Base-by-base conservation (phyloP, 1,140 invertebrate species). In the Brevipalpus yothersi region DNA sequence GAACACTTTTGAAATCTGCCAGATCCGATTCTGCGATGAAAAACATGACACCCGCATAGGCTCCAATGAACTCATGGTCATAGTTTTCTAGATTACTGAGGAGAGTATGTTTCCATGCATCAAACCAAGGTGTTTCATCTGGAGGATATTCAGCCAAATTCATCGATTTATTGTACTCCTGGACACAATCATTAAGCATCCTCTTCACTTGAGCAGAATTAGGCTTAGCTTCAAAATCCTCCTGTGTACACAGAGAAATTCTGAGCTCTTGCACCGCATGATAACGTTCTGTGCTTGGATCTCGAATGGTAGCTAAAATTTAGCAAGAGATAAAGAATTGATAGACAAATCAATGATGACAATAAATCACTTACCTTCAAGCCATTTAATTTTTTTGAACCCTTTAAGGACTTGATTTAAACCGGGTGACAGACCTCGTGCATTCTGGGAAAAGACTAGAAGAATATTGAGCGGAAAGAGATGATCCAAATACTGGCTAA, bases 31-130 rank as follows among this genome's bases (percentile, higher is more conserved):
- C 43, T 8, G 60, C 57, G 8, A 64, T 56, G n/a, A 64, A 57
- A 54, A 64, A 60, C 41, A 64, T 60, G 8, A 31, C 31, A 42
- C 63, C 63, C 53, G 55, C 60, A 58, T 60, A 49, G 19, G 63
- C 31, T 17, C 63, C 61, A 40, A 60, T 62, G 60, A 64, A 64
- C 11, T 64, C 63, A 53, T 64, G 63, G 39, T 62, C 61, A 2
- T 40, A 45, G 9, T 4, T 15, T 23, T 64, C 58, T 9, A 62
- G 53, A n/a, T 42, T 60, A 47, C 51, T 19, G 15, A 64, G 15
- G 51, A 64, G 63, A 8, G 47, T 31, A 23, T 62, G 39, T 23
- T 59, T 60, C 63, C 63, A 64, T n/a, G n/a, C 11, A 54, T 64
- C 58, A 60, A 51, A 64, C 63, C 63, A 64, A 12, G 63, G 63